phyloP scores from a whole-genome alignment of 2,113 vertebrate genomes.

The Leptosomus discolor region DNA sequence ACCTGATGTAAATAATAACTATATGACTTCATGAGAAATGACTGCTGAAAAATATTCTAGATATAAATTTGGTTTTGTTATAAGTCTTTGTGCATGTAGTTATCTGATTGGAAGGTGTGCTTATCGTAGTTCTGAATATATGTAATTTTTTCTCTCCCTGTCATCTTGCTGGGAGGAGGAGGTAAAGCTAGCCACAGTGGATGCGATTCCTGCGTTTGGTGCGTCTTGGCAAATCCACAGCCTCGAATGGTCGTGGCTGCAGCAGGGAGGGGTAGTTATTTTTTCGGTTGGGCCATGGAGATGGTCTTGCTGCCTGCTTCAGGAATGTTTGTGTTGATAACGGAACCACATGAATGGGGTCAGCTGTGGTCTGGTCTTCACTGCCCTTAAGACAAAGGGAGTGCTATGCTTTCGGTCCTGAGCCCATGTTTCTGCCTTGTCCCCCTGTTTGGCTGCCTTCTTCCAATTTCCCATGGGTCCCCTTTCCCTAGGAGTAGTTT shows the following conservation, averaged over 20 bases:
- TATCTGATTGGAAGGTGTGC: not conserved
- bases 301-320: not conserved
- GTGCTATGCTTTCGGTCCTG: not conserved
- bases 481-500: not conserved
- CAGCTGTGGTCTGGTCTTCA: not conserved
- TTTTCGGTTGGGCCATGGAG: rapidly evolving
- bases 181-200: not conserved
- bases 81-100: not conserved
- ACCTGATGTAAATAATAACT: not conserved
- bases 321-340: not conserved
- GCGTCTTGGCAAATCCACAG: not conserved
- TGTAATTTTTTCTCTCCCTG: not conserved
- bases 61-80: not conserved
- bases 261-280: too few species aligned
- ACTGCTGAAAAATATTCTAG: not conserved
- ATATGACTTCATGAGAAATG: not conserved
- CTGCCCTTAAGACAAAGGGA: not conserved
- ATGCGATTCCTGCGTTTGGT: not conserved
- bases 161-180: not conserved
- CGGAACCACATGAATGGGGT: not conserved
- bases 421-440: not conserved
- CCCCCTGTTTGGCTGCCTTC: not conserved
- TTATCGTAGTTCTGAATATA: not conserved
- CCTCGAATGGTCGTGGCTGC: not conserved
- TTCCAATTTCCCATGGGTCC: not conserved